Evolutionary conservation across 2,797 vertebrate species (phyloP).

Genomic region (Phalloptychus januarius): DNA sequence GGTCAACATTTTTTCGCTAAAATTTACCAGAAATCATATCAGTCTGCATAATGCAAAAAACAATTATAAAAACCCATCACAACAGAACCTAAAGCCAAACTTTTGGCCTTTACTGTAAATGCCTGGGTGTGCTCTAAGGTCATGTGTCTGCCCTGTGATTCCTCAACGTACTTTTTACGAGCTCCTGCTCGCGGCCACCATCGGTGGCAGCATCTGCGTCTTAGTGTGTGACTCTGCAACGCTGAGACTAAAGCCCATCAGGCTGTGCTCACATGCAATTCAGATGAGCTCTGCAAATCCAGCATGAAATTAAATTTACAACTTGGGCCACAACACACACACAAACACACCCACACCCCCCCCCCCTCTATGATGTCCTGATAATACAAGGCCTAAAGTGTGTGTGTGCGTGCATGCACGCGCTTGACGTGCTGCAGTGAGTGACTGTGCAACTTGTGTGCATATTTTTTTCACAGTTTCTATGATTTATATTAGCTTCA

Average conservation of each 20-base stretch:
- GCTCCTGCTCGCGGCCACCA: slow-evolving; percentile 9
- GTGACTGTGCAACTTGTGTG: slow-evolving; percentile 34
- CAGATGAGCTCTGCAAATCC: slow-evolving; percentile 83
- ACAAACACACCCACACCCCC: slow-evolving; percentile 3
- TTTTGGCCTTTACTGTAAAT: not conserved
- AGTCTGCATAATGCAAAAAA: not conserved
- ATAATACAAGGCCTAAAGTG: slow-evolving; percentile 64
- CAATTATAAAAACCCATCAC: not conserved
- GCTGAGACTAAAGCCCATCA: slow-evolving; percentile 72
- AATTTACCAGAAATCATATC: not conserved
- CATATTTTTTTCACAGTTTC: slow-evolving; percentile 44
- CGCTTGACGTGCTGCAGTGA: slow-evolving; percentile 22
- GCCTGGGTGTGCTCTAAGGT: slow-evolving; percentile 8
- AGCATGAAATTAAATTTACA: slow-evolving; percentile 86
- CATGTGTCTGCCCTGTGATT: slow-evolving; percentile 13
- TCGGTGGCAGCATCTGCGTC: slow-evolving; percentile 64
- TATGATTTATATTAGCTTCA: slow-evolving; percentile 58
- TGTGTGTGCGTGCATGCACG: slow-evolving; percentile 8
- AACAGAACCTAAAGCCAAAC: not conserved
- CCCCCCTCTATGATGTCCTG: slow-evolving; percentile 71
- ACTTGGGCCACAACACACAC: slow-evolving; percentile 77
- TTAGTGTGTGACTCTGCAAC: slow-evolving; percentile 57
- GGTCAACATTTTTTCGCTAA: not conserved
- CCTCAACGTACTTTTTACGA: not conserved
- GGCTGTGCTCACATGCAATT: slow-evolving; percentile 79